Conservation (phyloP, 2,113 vertebrate species). For the Galeopterus variegatus region DNA sequence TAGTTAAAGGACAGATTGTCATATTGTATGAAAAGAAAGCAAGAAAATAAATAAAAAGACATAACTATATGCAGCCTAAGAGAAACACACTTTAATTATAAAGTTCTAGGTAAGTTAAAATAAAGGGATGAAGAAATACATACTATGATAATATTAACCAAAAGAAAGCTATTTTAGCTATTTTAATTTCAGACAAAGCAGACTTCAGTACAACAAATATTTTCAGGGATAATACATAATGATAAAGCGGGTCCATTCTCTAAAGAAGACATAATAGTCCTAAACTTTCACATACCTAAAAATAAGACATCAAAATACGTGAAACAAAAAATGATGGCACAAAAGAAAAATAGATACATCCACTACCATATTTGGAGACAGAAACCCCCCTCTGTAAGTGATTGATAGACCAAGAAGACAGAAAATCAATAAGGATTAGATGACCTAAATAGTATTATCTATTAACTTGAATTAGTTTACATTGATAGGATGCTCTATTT, state of each 20-base stretch:
- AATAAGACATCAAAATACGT: not conserved
- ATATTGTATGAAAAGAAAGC: not conserved
- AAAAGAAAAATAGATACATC: not conserved
- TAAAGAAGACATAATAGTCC: not conserved
- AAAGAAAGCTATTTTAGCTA: not conserved
- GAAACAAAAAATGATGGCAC: not conserved
- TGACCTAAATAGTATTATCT: too few species aligned
- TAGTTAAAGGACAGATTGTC: not conserved
- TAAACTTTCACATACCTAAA: not conserved
- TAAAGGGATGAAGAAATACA: not conserved
- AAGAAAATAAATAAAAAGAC: too few species aligned
- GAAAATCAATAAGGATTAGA: not conserved
- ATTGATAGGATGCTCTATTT: too few species aligned
- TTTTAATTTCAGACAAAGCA: not conserved
- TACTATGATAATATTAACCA: not conserved
- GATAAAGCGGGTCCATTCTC: not conserved
- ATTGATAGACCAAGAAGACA: not conserved
- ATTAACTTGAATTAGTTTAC: too few species aligned
- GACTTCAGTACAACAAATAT: not conserved
- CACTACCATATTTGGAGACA: not conserved
- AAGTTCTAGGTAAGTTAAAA: not conserved
- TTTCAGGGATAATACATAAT: not conserved
- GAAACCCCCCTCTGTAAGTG: not conserved
- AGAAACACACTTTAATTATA: not conserved
- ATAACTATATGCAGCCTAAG: not conserved